Evolutionary conservation across 2,113 vertebrate species (phyloP).

Genomic region (Ondatra zibethicus): DNA sequence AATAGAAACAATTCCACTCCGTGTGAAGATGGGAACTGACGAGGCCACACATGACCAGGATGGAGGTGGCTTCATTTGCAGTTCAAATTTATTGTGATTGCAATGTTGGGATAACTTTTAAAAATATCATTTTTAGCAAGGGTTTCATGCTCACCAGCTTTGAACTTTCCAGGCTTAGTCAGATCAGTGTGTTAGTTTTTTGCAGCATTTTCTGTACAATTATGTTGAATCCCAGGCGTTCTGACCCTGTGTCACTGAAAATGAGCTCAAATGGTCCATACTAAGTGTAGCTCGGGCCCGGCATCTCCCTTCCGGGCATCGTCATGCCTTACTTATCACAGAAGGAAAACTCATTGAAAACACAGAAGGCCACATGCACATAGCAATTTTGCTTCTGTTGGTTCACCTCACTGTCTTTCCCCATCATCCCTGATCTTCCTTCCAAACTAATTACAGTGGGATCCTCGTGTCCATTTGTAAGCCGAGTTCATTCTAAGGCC

Average conservation of each 20-base stretch:
- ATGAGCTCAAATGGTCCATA: not conserved
- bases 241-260: slow-evolving; percentile 10
- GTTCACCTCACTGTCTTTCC: slow-evolving; percentile 15
- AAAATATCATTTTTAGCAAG: slow-evolving; percentile 28
- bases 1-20: not conserved
- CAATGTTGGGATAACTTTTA: not conserved
- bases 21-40: not conserved
- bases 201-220: not conserved
- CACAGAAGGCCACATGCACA: not conserved
- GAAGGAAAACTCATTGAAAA: slow-evolving; percentile 37
- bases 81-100: not conserved
- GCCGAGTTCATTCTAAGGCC: not conserved
- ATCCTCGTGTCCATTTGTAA: not conserved
- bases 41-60: not conserved
- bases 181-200: not conserved
- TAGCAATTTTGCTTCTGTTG: not conserved
- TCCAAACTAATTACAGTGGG: not conserved
- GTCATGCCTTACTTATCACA: not conserved
- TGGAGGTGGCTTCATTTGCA: not conserved
- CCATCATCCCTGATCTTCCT: not conserved
- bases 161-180: not conserved
- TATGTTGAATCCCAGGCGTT: not conserved
- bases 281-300: not conserved
- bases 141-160: slow-evolving; percentile 13
- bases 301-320: not conserved